Conservation (phyloP, 2,113 vertebrate species). For the Otolemur garnettii region DNA sequence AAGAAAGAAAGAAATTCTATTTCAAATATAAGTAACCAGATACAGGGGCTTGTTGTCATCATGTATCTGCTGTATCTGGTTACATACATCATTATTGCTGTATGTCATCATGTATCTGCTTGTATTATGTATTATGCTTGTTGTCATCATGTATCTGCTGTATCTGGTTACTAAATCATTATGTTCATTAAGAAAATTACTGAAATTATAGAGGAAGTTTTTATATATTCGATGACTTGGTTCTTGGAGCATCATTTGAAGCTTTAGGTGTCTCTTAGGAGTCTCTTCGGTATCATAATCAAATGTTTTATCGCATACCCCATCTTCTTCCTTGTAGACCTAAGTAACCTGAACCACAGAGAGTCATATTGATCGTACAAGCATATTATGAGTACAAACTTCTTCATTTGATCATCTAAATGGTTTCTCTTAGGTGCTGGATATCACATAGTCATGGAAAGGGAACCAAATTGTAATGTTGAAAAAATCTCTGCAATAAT, state of each 20-base stretch:
- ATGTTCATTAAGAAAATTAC: neutral
- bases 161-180: neutral
- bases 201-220: neutral
- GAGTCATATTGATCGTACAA: neutral
- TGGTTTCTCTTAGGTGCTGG: conserved; percentile 91
- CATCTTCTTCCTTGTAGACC: neutral
- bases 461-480: conserved; percentile 92
- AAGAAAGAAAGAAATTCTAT: neutral
- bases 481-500: conserved; percentile 93
- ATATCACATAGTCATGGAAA: conserved; percentile 98
- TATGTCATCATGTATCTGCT: neutral
- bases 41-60: neutral
- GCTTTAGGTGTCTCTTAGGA: neutral
- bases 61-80: neutral
- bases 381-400: neutral
- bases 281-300: neutral
- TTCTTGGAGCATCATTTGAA: conserved; percentile 1
- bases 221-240: neutral
- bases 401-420: conserved; percentile 52
- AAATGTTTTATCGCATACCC: neutral
- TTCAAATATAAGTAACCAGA: conserved; percentile 18
- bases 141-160: neutral
- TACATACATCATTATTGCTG: neutral
- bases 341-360: neutral
- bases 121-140: too few species aligned